Percentiles rank a stretch among this genome's conserved stretches.
Conservation (phyloP, 92 coral and sea anemone species). For the Phenganax stokvisi region DNA sequence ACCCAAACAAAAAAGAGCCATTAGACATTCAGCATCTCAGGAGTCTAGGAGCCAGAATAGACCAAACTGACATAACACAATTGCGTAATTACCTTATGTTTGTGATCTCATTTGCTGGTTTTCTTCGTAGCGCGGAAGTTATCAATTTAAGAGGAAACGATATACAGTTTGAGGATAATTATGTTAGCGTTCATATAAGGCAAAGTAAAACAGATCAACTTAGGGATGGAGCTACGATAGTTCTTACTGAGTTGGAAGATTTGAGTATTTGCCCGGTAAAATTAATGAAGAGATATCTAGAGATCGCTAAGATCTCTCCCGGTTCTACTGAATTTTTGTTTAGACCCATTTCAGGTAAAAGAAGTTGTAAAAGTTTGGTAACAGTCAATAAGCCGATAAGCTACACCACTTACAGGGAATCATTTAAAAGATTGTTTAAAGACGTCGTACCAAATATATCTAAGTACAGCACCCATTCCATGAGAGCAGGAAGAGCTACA, state of each 20-base stretch:
- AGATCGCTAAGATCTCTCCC: slow-evolving; percentile 25
- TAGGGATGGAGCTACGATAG: slow-evolving; percentile 1
- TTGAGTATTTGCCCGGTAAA: slow-evolving; percentile 9
- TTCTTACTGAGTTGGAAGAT: slow-evolving; percentile 5
- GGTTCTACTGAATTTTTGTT: slow-evolving; percentile 34
- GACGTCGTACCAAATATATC: slow-evolving; percentile 40
- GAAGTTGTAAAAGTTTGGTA: slow-evolving; percentile 15
- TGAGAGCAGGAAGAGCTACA: slow-evolving; percentile 43
- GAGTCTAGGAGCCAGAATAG: too few species aligned
- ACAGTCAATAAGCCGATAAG: slow-evolving; percentile 1
- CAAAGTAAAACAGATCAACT: slow-evolving; percentile 33
- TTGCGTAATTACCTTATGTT: too few species aligned
- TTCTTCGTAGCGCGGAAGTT: background rate
- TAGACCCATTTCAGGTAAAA: slow-evolving; percentile 29
- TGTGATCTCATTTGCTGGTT: background rate
- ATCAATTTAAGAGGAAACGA: slow-evolving; percentile 24
- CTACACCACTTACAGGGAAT: slow-evolving; percentile 40
- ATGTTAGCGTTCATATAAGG: slow-evolving; percentile 28
- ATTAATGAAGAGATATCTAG: slow-evolving; percentile 26
- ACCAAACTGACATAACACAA: too few species aligned
- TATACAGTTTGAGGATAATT: slow-evolving; percentile 26
- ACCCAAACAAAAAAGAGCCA: too few species aligned
- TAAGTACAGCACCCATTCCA: slow-evolving; percentile 42
- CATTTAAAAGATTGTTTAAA: slow-evolving; percentile 37
- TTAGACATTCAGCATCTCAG: too few species aligned